Conservation (phyloP, 2,113 vertebrate species). For the Chitala chitala region DNA sequence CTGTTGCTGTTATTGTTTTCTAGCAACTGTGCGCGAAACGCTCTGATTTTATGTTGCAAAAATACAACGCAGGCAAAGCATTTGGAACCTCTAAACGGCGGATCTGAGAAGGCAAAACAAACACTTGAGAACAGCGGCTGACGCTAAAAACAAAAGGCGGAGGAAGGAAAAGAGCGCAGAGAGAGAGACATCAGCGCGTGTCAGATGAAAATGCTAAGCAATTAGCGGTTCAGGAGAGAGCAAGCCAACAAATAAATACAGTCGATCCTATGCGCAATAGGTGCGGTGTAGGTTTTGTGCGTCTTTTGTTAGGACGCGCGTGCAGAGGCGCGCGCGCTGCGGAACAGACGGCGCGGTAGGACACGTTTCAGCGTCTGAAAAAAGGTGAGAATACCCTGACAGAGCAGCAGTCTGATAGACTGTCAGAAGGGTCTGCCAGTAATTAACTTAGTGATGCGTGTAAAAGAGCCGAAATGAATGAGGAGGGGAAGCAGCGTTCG, state of each 20-base stretch:
- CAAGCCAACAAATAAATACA: slow-evolving; percentile 34
- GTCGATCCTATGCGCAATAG: slow-evolving; percentile 23
- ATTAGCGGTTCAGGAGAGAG: slow-evolving; percentile 33
- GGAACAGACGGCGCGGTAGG: slow-evolving; percentile 21
- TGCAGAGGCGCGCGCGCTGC: no score
- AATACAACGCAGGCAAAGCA: not conserved
- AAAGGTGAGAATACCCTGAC: slow-evolving; percentile 43
- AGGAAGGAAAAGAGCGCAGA: no score
- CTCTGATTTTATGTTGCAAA: no score
- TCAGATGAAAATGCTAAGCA: slow-evolving; percentile 16
- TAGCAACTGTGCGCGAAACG: no score
- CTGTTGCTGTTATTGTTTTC: no score
- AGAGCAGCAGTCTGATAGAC: slow-evolving; percentile 32
- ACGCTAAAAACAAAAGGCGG: not conserved
- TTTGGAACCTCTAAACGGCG: not conserved
- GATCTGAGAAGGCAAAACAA: slow-evolving; percentile 2
- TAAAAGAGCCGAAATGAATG: slow-evolving; percentile 45
- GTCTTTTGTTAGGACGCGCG: slow-evolving; percentile 29
- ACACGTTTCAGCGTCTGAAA: slow-evolving; percentile 11
- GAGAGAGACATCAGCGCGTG: not conserved
- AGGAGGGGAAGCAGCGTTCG: slow-evolving; percentile 29
- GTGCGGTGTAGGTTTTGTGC: slow-evolving; percentile 13
- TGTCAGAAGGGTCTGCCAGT: slow-evolving; percentile 38
- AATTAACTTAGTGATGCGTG: slow-evolving; percentile 40
- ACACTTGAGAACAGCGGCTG: not conserved